A percentile compares a stretch with the other conserved stretches of the same genome.
Conservation (phyloP, 1,140 invertebrate genomes). For the Arion vulgaris region DNA sequence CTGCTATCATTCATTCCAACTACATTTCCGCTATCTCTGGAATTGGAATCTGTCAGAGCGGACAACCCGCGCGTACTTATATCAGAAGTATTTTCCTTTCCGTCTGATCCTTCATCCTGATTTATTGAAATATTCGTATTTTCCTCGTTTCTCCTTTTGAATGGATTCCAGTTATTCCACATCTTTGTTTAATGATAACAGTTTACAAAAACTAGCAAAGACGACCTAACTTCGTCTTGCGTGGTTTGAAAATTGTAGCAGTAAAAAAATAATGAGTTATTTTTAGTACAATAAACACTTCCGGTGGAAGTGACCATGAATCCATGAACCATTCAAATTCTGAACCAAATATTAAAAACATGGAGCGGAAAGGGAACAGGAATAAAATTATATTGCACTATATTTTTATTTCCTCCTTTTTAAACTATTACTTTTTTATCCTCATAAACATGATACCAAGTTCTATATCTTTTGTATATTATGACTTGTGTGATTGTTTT, state of each 20-base stretch:
- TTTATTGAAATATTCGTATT: not conserved
- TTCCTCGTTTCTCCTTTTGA: slow-evolving; percentile 12
- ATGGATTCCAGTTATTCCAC: slow-evolving; percentile 27
- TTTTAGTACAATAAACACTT: not conserved
- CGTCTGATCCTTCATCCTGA: not conserved
- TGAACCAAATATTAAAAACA: not conserved
- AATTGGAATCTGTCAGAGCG: not conserved
- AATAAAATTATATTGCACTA: not conserved
- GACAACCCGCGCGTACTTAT: not conserved
- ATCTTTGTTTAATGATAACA: not conserved
- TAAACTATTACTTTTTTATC: no score
- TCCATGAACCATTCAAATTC: not conserved
- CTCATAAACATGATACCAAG: no score
- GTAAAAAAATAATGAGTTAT: not conserved
- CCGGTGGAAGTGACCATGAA: slow-evolving; percentile 18
- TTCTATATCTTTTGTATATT: no score
- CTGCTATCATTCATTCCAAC: not conserved
- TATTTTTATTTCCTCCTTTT: no score
- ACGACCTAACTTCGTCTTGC: not conserved
- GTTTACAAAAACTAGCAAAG: not conserved
- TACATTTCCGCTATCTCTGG: not conserved
- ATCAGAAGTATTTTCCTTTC: slow-evolving; percentile 9
- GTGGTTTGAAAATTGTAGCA: slow-evolving; percentile 21
- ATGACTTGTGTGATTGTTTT: no score
- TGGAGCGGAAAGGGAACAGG: not conserved